These are phyloP conservation scores for Diarsia rubi DNA, from an alignment of 2,888 invertebrate species.

Conservation along the genomic window DNA sequence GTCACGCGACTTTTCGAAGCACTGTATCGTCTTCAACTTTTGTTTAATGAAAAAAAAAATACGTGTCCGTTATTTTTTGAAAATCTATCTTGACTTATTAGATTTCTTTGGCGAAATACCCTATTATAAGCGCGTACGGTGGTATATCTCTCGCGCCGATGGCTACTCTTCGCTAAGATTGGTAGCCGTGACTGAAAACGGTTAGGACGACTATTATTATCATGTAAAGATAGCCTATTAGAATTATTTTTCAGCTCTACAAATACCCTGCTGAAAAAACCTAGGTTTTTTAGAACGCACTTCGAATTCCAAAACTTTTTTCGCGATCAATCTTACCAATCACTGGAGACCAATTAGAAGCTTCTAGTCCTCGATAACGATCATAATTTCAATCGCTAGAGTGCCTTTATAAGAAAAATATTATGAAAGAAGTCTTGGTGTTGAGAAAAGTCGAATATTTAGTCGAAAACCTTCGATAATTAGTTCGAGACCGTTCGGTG, in stretches of 20 bases:
- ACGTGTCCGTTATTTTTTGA: too few relatives aligned
- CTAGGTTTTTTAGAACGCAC: constrained; percentile 1
- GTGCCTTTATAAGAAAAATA: constrained; percentile 17
- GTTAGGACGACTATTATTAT: too few relatives aligned
- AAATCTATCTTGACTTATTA: too few relatives aligned
- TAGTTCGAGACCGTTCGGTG: constrained; percentile 13
- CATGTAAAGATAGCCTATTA: too few relatives aligned
- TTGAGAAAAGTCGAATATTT: constrained; percentile 7
- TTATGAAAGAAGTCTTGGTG: constrained; percentile 10
- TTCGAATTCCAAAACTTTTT: not conserved
- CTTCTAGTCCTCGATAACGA: not conserved
- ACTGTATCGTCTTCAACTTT: too few relatives aligned
- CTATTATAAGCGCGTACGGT: too few relatives aligned
- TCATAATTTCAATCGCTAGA: constrained; percentile 27
- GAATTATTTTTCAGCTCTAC: not conserved
- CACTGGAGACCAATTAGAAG: constrained; percentile 24
- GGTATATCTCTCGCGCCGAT: too few relatives aligned
- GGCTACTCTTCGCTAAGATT: too few relatives aligned
- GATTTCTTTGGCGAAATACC: too few relatives aligned
- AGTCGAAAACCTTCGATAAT: constrained; percentile 35
- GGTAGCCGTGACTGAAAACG: too few relatives aligned
- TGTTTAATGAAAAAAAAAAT: too few relatives aligned
- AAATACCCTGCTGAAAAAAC: not conserved
- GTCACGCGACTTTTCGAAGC: too few relatives aligned
- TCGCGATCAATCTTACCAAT: constrained; percentile 1